A percentile compares a stretch with the other conserved stretches of the same genome.
These are phyloP conservation scores for Apotomis capreana DNA, from an alignment of 2,888 invertebrate species.

Conservation along the genomic window DNA sequence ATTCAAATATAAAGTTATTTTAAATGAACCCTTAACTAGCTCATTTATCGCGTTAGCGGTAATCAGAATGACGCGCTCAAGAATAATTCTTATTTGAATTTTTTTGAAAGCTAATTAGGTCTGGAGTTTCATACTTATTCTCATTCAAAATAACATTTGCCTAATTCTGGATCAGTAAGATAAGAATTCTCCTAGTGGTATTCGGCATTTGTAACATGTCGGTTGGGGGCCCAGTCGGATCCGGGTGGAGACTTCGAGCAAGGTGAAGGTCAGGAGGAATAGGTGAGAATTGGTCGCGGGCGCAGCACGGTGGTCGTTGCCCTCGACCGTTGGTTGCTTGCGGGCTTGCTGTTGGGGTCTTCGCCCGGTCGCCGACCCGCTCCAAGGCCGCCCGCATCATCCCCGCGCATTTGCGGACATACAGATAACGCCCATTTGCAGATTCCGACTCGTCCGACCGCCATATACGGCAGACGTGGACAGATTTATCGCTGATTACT, in stretches of 20 bases:
- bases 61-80: too few relatives aligned
- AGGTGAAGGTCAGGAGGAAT: conserved; percentile 65
- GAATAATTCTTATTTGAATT: too few relatives aligned
- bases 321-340: conserved; percentile 81
- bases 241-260: conserved; percentile 50
- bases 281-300: conserved; percentile 63
- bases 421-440: conserved; percentile 69
- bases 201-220: conserved; percentile 5
- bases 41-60: too few relatives aligned
- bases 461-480: conserved; percentile 45
- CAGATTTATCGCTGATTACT: conserved; percentile 46
- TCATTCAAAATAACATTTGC: too few relatives aligned
- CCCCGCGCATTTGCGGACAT: conserved; percentile 70
- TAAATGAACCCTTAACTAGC: too few relatives aligned
- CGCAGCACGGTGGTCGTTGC: conserved; percentile 78
- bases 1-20: too few relatives aligned
- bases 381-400: conserved; percentile 82
- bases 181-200: background rate
- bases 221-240: conserved; percentile 26
- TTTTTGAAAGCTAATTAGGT: too few relatives aligned
- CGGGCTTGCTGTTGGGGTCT: conserved; percentile 76
- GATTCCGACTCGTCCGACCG: conserved; percentile 58
- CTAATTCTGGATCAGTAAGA: too few relatives aligned
- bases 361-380: conserved; percentile 82
- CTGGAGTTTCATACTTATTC: too few relatives aligned